Evolutionary conservation across 2,113 vertebrate species (phyloP).

Genomic region (cat (Felis catus)): DNA sequence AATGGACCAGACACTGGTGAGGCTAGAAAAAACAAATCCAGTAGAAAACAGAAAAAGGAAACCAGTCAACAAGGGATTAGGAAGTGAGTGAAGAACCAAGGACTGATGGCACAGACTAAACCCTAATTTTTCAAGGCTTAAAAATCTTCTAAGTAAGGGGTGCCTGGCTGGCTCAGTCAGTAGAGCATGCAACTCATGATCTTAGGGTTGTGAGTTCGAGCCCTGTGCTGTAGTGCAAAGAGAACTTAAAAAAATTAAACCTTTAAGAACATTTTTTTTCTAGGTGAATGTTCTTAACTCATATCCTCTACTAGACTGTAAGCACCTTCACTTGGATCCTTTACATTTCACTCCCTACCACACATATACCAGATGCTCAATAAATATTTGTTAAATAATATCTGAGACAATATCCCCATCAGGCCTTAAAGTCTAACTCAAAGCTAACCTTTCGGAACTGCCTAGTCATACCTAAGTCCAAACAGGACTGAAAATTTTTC

Average conservation of each 20-base stretch:
- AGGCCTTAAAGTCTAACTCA: conserved; percentile 25
- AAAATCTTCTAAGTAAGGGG: background rate
- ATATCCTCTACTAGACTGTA: background rate
- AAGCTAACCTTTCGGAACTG: conserved; percentile 8
- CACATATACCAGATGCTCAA: background rate
- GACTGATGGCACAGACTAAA: background rate
- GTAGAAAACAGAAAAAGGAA: background rate
- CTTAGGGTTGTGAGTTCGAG: background rate
- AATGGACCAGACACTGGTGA: background rate
- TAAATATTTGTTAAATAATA: background rate
- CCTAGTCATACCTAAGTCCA: background rate
- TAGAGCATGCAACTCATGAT: background rate
- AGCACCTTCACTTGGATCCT: background rate
- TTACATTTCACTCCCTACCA: background rate
- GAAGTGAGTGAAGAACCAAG: background rate
- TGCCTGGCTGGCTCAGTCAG: background rate
- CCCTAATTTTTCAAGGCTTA: background rate
- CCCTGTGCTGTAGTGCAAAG: background rate
- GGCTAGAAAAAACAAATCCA: background rate
- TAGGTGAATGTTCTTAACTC: background rate
- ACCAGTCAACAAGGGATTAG: background rate
- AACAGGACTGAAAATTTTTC: background rate
- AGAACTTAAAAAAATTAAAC: background rate
- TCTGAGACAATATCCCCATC: background rate
- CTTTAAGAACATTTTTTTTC: background rate